Percentiles rank a stretch among this genome's conserved stretches.
These are phyloP conservation scores for Micronycteris hirsuta DNA, from an alignment of 2,113 vertebrate genomes.

Conservation along the genomic window DNA sequence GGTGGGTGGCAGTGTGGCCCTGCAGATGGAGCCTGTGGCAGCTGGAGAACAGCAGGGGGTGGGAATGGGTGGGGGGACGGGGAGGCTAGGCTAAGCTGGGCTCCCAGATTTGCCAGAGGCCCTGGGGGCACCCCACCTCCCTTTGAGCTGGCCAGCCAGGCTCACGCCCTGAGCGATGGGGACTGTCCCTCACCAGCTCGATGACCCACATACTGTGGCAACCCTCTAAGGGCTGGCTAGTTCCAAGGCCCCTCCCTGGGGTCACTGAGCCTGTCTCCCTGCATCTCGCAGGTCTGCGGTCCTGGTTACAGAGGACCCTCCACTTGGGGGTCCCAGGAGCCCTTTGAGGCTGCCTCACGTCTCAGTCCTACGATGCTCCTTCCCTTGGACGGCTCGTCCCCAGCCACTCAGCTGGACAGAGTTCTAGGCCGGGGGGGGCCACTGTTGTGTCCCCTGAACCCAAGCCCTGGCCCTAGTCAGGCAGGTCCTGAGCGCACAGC, in stretches of 20 bases:
- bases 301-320: not conserved
- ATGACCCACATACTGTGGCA: not conserved
- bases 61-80: rapidly evolving
- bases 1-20: not conserved
- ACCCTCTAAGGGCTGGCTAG: not conserved
- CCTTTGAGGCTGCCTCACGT: not conserved
- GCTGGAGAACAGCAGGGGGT: too few relatives aligned
- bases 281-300: not conserved
- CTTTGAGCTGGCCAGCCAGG: not conserved
- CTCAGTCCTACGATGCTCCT: not conserved
- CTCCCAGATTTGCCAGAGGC: not conserved
- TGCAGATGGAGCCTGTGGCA: not conserved
- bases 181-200: not conserved
- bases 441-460: not conserved
- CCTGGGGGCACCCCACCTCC: not conserved
- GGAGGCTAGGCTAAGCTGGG: too few relatives aligned
- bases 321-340: too few relatives aligned
- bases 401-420: not conserved
- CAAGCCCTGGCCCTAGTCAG: not conserved
- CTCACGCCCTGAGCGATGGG: rapidly evolving
- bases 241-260: not conserved
- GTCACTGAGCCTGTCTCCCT: not conserved
- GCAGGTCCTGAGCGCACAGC: not conserved
- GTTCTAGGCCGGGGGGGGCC: not conserved
- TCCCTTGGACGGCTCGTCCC: rapidly evolving